These are phyloP conservation scores for Bujurquina vittata DNA, from an alignment of 2,113 vertebrate species.

Conservation along the genomic window DNA sequence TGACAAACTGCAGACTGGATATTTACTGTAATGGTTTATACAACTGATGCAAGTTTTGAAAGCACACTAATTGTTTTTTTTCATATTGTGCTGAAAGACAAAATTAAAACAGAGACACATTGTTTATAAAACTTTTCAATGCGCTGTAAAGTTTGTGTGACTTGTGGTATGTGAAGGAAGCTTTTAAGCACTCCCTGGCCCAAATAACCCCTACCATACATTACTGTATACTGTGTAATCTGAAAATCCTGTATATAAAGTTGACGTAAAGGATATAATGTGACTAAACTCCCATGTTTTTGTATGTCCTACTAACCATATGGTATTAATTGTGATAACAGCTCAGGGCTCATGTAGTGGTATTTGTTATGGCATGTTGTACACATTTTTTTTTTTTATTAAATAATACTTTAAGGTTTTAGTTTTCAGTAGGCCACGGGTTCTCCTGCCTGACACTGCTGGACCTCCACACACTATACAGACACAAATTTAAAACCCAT, in stretches of 20 bases:
- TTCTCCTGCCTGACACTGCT: neutral
- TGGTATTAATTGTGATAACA: neutral
- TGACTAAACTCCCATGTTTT: neutral
- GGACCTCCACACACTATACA: neutral
- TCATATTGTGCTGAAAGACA: neutral
- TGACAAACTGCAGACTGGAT: neutral
- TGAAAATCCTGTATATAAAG: neutral
- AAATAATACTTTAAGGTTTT: neutral
- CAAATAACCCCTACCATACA: neutral
- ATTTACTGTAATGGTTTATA: neutral
- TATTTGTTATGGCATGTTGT: neutral
- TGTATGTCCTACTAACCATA: neutral
- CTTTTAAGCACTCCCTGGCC: neutral
- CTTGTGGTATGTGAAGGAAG: neutral
- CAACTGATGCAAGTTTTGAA: neutral
- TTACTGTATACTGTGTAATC: neutral
- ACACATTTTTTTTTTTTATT: neutral
- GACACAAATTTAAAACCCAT: neutral
- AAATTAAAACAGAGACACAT: neutral
- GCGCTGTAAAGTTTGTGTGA: neutral
- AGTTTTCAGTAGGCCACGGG: neutral
- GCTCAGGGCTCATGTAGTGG: neutral
- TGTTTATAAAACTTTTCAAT: neutral
- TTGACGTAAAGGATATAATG: neutral
- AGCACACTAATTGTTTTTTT: neutral